Conservation (phyloP, 2,113 vertebrate species). For the Tylochromis polylepis region DNA sequence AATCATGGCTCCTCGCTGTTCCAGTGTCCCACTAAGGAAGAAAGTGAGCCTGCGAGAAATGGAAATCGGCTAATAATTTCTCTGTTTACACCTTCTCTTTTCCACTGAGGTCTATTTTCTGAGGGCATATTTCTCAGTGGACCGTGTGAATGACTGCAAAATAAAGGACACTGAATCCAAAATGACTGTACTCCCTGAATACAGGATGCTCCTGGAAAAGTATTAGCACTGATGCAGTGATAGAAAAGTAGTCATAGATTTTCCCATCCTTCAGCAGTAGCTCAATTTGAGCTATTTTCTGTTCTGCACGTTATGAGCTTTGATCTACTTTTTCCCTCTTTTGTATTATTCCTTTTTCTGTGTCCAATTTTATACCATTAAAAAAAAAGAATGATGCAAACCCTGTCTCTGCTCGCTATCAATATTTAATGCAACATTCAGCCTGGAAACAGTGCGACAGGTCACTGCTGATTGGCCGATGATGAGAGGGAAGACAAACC, state of each 20-base stretch:
- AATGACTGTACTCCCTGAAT: not conserved
- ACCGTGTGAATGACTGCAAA: not conserved
- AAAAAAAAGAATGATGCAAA: conserved; percentile 27
- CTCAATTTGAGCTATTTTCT: not conserved
- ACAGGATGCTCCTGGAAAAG: not conserved
- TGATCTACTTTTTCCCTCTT: not conserved
- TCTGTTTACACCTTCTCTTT: not conserved
- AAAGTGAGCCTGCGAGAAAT: not conserved
- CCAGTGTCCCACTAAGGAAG: not conserved
- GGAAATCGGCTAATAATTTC: not conserved
- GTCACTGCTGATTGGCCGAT: conserved; percentile 46
- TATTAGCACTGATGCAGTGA: not conserved
- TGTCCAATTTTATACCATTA: conserved; percentile 8
- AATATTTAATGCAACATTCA: conserved; percentile 60
- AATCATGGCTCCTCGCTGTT: not conserved
- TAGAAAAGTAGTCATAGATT: not conserved
- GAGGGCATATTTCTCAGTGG: not conserved
- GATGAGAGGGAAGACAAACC: conserved; percentile 1
- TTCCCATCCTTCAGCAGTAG: not conserved
- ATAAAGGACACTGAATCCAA: not conserved
- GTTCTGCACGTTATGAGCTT: not conserved
- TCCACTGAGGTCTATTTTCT: not conserved
- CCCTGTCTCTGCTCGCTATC: conserved; percentile 20
- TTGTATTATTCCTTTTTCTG: not conserved
- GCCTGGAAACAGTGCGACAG: conserved; percentile 59